Base-by-base conservation (phyloP, 2,797 vertebrate genomes). In the Catostomus latipinnis region DNA sequence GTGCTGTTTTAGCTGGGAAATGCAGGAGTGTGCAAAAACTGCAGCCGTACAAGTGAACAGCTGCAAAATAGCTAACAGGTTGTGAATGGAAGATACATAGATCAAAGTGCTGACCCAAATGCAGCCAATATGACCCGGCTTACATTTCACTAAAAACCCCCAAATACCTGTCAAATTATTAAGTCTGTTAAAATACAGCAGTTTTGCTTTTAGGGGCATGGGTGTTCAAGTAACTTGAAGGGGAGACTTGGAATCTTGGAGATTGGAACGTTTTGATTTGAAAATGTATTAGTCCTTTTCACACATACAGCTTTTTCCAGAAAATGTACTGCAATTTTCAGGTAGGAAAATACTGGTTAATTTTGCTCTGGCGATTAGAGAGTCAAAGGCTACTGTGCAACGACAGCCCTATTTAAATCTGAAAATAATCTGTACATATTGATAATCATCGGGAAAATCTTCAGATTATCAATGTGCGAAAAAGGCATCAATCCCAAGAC, bases 51-150 rank as follows among this genome's bases (percentile, higher is more conserved):
- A 78, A 53, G 10, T 72, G 75, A 48, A 82, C 57, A 63, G 52
- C 67, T 53, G 48, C 13, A 46, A 80, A 88, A 87, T 77, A 81
- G 70, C 77, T 85, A 85, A 49, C 74, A 57, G 54, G 45, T 87
- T 83, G 68, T 82, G 76, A 85, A 80, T 82, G 60, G 48, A 50
- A 14, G 53, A 86, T 80, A 12, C 84, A 5, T 22, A 84, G 87
- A 90, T 91, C 83, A 88, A 87, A 89, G 84, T 81, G 82, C 87
- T 88, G 82, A 73, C 70, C 80, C 90, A 92, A 87, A 87, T 92
- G 91, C 46, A 76, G 87, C 82, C 82, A 13, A 87, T 91, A 84
- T 75, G 54, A 86, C 83, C 87, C 88, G 87, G 88, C 86, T 90
- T 88, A 90, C 88, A 86, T 75, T 89, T 83, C 80, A 69, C 85